Evolutionary conservation across 2,797 vertebrate species (phyloP), one percentile per base, ranked within the genome.

Genomic region (Centropyge bicolor): DNA sequence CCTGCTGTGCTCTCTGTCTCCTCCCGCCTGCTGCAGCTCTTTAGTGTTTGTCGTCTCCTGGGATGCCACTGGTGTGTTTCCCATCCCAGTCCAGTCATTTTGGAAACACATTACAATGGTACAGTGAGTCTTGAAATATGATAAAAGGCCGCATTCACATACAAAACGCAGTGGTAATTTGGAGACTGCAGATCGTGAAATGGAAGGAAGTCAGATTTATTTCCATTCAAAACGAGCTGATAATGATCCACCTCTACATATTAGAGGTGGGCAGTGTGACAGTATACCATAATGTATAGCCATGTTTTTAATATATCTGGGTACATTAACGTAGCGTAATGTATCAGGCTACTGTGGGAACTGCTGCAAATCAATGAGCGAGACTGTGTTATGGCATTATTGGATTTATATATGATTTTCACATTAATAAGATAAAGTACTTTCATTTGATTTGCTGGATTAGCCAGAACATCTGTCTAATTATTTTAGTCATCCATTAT

Each of bases 1-100:
- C 90, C 85, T 74, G 55, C 67, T 70, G 77, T 49, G 24, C 70
- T 64, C 75, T 43, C 59, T 19, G 64, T 73, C 54, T 20, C 74
- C 76, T 60, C 57, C 12, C 40, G 55, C 24, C 55, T 79, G 40
- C 20, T 54, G 3, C 31, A 70, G n/a, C 11, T 38, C 43, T 69
- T 45, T n/a, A 22, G 13, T 60, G 59, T 75, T 51, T 43, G 45
- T 52, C 17, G 6, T 36, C 51, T 41, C 38, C 36, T 40, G 55
- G 17, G 67, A 74, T 64, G 65, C 70, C 9, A 11, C 35, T 5
- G n/a, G 20, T 16, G 16, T 51, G n/a, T 38, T 35, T 43, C 12
- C 46, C 11, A 22, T 79, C 19, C 11, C 36, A 52, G 57, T 22
- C 45, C 41, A 48, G 10, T 52, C 14, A 40, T 48, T 40, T 66